Conservation (phyloP, 2,888 invertebrate genomes). For the Julus scanicus region DNA sequence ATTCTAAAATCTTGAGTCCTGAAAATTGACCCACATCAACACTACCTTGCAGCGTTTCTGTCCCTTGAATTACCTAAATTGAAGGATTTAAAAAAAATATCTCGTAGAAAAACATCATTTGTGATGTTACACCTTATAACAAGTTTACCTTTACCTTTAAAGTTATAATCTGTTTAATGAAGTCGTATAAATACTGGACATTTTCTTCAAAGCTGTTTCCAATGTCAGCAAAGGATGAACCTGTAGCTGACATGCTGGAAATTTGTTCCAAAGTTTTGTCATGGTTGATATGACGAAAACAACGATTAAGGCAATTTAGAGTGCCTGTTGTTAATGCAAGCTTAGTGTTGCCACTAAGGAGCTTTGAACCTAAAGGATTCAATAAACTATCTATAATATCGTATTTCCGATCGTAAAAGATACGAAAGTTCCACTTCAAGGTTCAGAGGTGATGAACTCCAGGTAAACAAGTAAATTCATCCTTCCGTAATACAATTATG, state of each 20-base stretch:
- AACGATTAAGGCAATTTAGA: conserved; percentile 44
- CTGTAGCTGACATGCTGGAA: conserved; percentile 28
- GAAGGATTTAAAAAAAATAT: neutral
- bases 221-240: neutral
- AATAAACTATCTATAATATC: neutral
- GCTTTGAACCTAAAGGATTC: neutral
- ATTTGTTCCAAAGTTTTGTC: conserved; percentile 30
- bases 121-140: neutral
- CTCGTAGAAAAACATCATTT: neutral
- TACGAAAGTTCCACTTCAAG: neutral
- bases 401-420: neutral
- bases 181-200: conserved; percentile 50
- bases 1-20: conserved; percentile 50
- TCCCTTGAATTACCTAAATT: conserved; percentile 51
- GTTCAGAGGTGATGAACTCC: neutral
- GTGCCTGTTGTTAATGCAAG: conserved; percentile 48
- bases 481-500: neutral
- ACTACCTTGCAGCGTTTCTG: conserved; percentile 52
- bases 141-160: conserved; percentile 48
- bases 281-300: conserved; percentile 47
- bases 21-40: conserved; percentile 47
- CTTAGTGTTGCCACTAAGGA: conserved; percentile 50
- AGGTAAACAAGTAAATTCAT: neutral
- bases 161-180: conserved; percentile 36
- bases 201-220: conserved; percentile 32